Evolutionary conservation across 2,888 invertebrate genomes (phyloP).

Genomic region (Biston betularia): DNA sequence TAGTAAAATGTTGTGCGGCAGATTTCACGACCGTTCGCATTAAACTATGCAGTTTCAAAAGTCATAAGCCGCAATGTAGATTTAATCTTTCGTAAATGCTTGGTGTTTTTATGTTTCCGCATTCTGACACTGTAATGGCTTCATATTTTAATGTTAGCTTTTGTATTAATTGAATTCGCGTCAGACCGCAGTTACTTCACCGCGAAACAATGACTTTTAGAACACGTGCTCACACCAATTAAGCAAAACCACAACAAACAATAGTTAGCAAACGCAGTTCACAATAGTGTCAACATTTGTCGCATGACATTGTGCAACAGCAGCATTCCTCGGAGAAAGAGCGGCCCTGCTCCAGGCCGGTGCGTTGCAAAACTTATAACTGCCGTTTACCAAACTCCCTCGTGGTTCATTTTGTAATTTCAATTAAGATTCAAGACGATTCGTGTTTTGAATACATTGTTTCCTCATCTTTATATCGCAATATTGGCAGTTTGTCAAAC

Average conservation of each 20-base stretch:
- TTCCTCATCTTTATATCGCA: conserved; percentile 59
- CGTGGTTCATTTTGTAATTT: conserved; percentile 71
- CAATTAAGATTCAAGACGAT: conserved; percentile 75
- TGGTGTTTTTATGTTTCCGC: conserved; percentile 29
- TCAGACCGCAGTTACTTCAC: conserved; percentile 35
- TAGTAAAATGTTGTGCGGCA: conserved; percentile 18
- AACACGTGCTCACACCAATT: conserved; percentile 50
- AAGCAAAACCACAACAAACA: conserved; percentile 41
- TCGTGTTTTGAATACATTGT: conserved; percentile 59
- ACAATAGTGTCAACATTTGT: conserved; percentile 45
- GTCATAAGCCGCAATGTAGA: conserved; percentile 28
- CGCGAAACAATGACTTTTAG: conserved; percentile 39
- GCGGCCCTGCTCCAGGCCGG: conserved; percentile 68
- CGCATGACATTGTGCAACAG: conserved; percentile 48
- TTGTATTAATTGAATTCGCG: conserved; percentile 32
- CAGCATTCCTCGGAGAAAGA: conserved; percentile 77
- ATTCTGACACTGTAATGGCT: conserved; percentile 11
- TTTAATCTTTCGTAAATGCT: conserved; percentile 31
- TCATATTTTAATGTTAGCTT: conserved; percentile 22
- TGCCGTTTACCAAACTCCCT: conserved; percentile 68
- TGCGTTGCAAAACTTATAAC: conserved; percentile 69
- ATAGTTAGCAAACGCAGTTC: conserved; percentile 50
- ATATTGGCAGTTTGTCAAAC: conserved; percentile 61
- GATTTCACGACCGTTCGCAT: conserved; percentile 12
- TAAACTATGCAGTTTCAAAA: conserved; percentile 25